Base-by-base conservation (phyloP, 2,888 invertebrate species). In the Patella pellucida region DNA sequence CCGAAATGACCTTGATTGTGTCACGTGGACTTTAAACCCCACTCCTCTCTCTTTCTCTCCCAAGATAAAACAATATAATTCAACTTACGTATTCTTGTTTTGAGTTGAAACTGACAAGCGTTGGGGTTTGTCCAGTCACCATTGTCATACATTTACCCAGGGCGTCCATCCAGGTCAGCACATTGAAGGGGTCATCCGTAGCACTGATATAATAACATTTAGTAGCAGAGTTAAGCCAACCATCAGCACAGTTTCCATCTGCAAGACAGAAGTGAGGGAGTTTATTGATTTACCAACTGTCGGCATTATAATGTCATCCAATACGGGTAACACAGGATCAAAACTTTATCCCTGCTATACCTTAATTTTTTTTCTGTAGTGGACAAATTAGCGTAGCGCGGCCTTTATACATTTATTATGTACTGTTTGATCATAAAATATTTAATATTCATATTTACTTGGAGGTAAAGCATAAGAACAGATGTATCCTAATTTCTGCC, bases 181-280 rank as follows among this genome's bases (percentile, higher is more conserved):
- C 76, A 27, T 79, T 79, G 67, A 77, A 82, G 11, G 81, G 79
- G 68, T 84, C 84, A 12, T 72, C 71, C 4, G 79, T 31, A 12
- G 79, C 81, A 31, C 77, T 74, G 50, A 82, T 79, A 71, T 79
- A 81, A 72, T 84, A 85, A 72, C 85, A 85, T 12, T 81, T 78
- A 15, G 71, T 81, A 0, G 78, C 77, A 41, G 77, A 81, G 56
- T 75, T 75, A 2, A 52, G 71, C 84, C 84, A 84, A 15, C 81
- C 78, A 14, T 74, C 54, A 11, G 71, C 51, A 72, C 84, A 84
- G 1, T 78, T 70, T 0, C n/a, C 68, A 73, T 74, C 82, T 82
- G 50, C 16, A 72, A 56, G 15, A 11, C 23, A 54, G 54, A 15
- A 31, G 3, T 23, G 7, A 41, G 16, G 16, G 15, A 12, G 16